phyloP scores from a whole-genome alignment of 1,140 invertebrate genomes.

The Lucilia sericata region DNA sequence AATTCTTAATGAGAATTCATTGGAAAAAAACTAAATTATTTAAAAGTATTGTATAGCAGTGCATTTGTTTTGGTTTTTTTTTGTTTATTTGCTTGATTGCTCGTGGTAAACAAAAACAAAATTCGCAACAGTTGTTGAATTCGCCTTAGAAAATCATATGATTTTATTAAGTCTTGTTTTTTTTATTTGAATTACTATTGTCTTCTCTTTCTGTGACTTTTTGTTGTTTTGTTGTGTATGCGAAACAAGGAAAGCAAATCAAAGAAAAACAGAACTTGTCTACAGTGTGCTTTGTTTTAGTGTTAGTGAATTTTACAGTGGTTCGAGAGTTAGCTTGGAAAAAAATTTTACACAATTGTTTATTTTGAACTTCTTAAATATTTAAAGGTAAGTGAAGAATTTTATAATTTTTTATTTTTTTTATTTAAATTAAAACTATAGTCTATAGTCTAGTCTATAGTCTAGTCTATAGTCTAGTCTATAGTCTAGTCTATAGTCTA shows the following conservation, averaged over 20 bases:
- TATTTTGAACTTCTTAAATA: too few species aligned
- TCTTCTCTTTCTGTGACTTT: not conserved
- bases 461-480: too few species aligned
- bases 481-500: too few species aligned
- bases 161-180: not conserved
- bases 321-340: not conserved
- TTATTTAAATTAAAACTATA: too few species aligned
- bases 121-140: conserved; percentile 21
- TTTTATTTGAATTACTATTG: not conserved
- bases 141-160: not conserved
- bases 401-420: not conserved
- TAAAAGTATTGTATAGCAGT: not conserved
- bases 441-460: too few species aligned
- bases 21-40: not conserved
- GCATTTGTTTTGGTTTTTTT: not conserved
- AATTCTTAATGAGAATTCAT: too few species aligned
- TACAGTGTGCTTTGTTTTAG: not conserved
- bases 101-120: conserved; percentile 1
- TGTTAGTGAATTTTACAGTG: not conserved
- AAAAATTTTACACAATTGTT: not conserved
- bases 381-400: not conserved
- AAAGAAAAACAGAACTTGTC: not conserved
- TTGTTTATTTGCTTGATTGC: not conserved
- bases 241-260: not conserved
- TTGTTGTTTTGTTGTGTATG: not conserved